A percentile compares a stretch with the other conserved stretches of the same genome.
phyloP scores from a whole-genome alignment of 30 jellyfish, hydroid and myxozoan genomes.

The Chironex yamaguchii region DNA sequence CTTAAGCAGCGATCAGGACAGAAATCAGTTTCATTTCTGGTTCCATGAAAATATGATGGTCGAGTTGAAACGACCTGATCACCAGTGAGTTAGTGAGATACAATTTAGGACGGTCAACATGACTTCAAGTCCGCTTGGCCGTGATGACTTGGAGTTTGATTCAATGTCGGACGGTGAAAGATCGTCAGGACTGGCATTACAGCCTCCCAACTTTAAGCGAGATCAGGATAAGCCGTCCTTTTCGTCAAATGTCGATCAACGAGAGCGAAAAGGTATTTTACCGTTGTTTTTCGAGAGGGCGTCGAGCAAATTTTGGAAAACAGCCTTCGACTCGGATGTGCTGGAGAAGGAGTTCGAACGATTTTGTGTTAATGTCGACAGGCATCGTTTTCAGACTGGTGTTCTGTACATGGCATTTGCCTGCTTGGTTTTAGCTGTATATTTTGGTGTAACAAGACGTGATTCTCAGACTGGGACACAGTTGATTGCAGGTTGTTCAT shows the following conservation, averaged over 20 bases:
- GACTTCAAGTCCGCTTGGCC: conserved; percentile 65
- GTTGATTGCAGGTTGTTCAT: conserved; percentile 80
- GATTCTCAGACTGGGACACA: conserved; percentile 39
- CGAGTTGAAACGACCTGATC: too few relatives aligned
- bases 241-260: conserved; percentile 85
- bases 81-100: too few relatives aligned
- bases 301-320: conserved; percentile 92
- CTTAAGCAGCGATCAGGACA: too few relatives aligned
- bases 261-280: conserved; percentile 88
- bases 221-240: conserved; percentile 92
- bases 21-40: too few relatives aligned
- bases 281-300: conserved; percentile 98
- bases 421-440: conserved; percentile 69
- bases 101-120: too few relatives aligned
- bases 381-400: conserved; percentile 88
- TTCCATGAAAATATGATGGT: too few relatives aligned
- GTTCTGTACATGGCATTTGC: conserved; percentile 91
- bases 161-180: conserved; percentile 63
- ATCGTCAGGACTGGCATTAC: conserved; percentile 41
- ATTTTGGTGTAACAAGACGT: conserved; percentile 84
- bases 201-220: conserved; percentile 58
- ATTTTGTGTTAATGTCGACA: conserved; percentile 89
- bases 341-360: conserved; percentile 94
- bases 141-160: conserved; percentile 17
- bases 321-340: conserved; percentile 91